Evolutionary conservation across 92 coral and sea anemone genomes (phyloP), one percentile per base, ranked within the genome.

Genomic region (Ricordea florida): DNA sequence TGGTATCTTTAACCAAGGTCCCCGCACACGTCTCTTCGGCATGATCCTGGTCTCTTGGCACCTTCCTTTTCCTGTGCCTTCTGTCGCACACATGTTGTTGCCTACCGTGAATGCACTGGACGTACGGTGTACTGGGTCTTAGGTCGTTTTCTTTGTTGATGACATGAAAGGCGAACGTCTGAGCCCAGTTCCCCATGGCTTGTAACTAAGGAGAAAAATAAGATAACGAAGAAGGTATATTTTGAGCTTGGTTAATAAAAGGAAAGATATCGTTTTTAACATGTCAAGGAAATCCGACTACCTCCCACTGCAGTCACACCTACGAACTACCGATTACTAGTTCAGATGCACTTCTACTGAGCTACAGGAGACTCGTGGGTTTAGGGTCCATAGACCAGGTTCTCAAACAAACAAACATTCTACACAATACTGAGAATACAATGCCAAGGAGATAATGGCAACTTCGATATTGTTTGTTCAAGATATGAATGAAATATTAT

Each of bases 71-170:
- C 65, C 46, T 52, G 61, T 35, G 69, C 51, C 47, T 34, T 35
- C 57, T 61, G n/a, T 87, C 79, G 46, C 99, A 96, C 49, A 52
- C 75, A 56, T 90, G 70, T 17, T 96, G 99, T 50, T 65, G 66
- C n/a, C 63, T 89, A 30, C 99, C 99, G 52, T 96, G 99, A 53
- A 92, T 90, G 53, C 99, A 96, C 45, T 89, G 79, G 28, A 83
- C 82, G 67, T 76, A 87, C 22, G 91, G 89, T 29, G 77, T 20
- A 35, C 87, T 79, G n/a, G 97, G 87, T 53, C 77, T 65, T 41
- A 96, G 69, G 26, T 75, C 69, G 68, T 96, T 96, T 68, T 96
- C 99, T 64, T 96, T 90, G 82, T 87, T 85, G 75, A 92, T 42
- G 21, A 89, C 65, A 74, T 96, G 99, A 80, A 96, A 89, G 14